Evolutionary conservation across 2,113 vertebrate species (phyloP).

Genomic region (Oncorhynchus tshawytscha): DNA sequence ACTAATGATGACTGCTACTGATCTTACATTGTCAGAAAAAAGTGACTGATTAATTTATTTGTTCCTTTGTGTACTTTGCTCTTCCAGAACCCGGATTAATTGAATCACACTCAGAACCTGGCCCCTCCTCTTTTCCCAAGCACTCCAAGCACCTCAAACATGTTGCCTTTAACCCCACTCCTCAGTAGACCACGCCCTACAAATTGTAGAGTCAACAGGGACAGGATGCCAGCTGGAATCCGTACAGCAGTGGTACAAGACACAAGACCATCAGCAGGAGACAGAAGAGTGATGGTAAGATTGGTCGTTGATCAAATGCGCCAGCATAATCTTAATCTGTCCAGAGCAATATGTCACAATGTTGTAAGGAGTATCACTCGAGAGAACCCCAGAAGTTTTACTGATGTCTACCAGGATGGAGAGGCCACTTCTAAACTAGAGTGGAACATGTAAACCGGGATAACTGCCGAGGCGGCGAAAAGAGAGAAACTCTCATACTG

Average conservation of each 20-base stretch:
- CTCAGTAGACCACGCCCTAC: no score
- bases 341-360: background rate
- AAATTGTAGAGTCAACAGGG: background rate
- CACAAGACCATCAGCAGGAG: conserved; percentile 3
- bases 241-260: no score
- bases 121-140: no score
- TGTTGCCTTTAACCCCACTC: no score
- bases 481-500: conserved; percentile 7
- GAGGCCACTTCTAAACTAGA: conserved; percentile 11
- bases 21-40: no score
- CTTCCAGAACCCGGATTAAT: no score
- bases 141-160: no score
- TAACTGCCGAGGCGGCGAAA: conserved; percentile 5
- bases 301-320: conserved; percentile 1
- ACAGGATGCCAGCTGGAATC: no score
- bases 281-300: conserved; percentile 6
- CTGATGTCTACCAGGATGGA: conserved; percentile 1
- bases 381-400: background rate
- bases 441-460: conserved; percentile 20
- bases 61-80: no score
- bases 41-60: no score
- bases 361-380: background rate
- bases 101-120: no score
- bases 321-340: conserved; percentile 1
- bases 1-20: no score